These are phyloP conservation scores for Eupleurogrammus muticus DNA, from an alignment of 2,797 vertebrate genomes.

Conservation along the genomic window DNA sequence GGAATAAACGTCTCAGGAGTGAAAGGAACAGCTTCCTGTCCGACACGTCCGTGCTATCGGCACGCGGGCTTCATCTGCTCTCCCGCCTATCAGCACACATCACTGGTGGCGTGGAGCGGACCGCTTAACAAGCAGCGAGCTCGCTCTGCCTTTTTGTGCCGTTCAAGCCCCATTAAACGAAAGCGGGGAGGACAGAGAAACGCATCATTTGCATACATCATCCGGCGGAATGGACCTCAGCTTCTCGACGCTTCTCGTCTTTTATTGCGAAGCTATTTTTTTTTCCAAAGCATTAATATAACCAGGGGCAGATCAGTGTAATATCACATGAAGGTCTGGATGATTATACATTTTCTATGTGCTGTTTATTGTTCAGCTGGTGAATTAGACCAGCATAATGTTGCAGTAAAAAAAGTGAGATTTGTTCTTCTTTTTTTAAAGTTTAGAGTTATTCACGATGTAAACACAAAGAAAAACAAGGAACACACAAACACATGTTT, in stretches of 20 bases:
- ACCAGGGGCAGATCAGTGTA: slow-evolving; percentile 5
- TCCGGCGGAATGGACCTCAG: slow-evolving; percentile 21
- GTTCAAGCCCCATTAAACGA: slow-evolving; percentile 6
- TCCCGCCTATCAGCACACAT: slow-evolving; percentile 15
- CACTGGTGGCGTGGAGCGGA: slow-evolving; percentile 11
- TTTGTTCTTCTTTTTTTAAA: slow-evolving; percentile 28
- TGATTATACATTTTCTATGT: slow-evolving; percentile 17
- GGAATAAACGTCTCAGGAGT: slow-evolving; percentile 50
- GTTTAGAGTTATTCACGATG: slow-evolving; percentile 36
- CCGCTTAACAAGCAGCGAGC: slow-evolving; percentile 45
- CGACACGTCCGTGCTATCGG: slow-evolving; percentile 40
- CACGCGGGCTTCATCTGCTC: slow-evolving; percentile 53
- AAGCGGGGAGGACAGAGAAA: slow-evolving; percentile 1
- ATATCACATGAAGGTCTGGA: slow-evolving; percentile 20
- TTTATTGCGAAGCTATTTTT: background rate
- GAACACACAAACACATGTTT: slow-evolving; percentile 41
- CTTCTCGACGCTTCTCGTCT: slow-evolving; percentile 15
- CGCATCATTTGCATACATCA: slow-evolving; percentile 13
- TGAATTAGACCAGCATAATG: slow-evolving; percentile 6
- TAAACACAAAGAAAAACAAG: slow-evolving; percentile 16
- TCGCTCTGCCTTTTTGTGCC: background rate
- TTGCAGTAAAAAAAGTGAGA: slow-evolving; percentile 35
- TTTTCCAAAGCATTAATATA: slow-evolving; percentile 12
- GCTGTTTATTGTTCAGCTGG: slow-evolving; percentile 24
- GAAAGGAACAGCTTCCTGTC: slow-evolving; percentile 38